These are phyloP conservation scores for Orbicella faveolata DNA, from an alignment of 64 coral and sea anemone species.

Conservation along the genomic window DNA sequence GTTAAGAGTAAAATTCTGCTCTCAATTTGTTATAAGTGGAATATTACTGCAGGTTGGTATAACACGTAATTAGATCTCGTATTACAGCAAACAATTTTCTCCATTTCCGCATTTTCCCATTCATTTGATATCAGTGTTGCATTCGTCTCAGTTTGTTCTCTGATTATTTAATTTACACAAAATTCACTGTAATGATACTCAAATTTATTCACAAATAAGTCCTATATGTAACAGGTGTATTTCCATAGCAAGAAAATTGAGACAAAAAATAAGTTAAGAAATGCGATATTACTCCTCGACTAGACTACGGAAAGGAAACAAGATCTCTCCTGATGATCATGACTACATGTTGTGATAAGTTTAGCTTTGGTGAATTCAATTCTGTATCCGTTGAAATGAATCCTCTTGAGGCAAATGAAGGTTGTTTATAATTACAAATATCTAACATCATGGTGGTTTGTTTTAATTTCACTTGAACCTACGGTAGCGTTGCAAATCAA, in stretches of 20 bases:
- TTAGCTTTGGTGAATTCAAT: neutral
- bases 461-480: neutral
- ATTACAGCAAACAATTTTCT: no score
- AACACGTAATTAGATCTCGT: no score
- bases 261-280: no score
- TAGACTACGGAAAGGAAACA: no score
- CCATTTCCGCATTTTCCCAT: no score
- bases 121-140: no score
- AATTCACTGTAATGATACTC: neutral
- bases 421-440: slow-evolving; percentile 1
- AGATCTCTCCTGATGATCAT: neutral
- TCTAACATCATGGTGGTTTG: neutral
- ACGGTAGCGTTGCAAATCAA: neutral
- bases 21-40: no score
- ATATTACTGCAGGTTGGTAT: no score
- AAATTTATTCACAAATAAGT: slow-evolving; percentile 11
- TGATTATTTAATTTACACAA: no score
- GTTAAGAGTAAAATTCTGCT: no score
- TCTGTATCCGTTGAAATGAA: neutral
- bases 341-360: neutral
- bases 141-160: no score
- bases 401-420: neutral
- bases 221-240: neutral
- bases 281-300: neutral
- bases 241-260: neutral